Evolutionary conservation across 2,797 vertebrate species (phyloP), one percentile per base, ranked within the genome.

Genomic region (Cichlasoma orientale): DNA sequence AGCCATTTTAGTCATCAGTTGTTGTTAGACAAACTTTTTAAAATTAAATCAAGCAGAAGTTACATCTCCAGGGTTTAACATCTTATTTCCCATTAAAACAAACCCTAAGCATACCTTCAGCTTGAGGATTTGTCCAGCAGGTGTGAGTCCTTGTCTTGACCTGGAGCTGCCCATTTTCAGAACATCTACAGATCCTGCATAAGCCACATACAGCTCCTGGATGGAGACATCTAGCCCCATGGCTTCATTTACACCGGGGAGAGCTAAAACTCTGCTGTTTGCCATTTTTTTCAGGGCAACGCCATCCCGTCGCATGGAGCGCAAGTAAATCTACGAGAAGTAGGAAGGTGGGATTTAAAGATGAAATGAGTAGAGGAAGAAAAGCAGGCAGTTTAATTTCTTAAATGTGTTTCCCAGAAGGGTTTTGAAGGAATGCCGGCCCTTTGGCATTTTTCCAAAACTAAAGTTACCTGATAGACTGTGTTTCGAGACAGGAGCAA

Each of bases 141-240:
- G 93, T 0, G 85, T 83, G 21, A 95, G 91, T 7, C 86, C 91
- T 6, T 92, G 82, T 68, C 86, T 88, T 0, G 87, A 91, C 41
- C 33, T 82, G 7, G 90, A 80, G 56, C 93, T 87, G 73, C 93
- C 87, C 25, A 98, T 59, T 54, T 90, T 95, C 53, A 97, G 83
- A 21, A 94, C 88, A 38, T 93, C 87, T 0, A 99, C 95, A 33
- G 95, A 93, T 53, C 92, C 88, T 7, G 73, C 44, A 56, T 97
- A 96, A 0, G 96, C 94, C 52, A 98, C 94, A 74, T 96, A 97
- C 19, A 99, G 92, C 13, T 95, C 93, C 41, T 86, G 88, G 36
- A 97, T 74, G 0, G 90, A 84, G 0, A 96, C 88, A 68, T 98
- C 97, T 0, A 97, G 3, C 0, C 66, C 92, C 0, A 93, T 90